Base-by-base conservation (phyloP, 2,888 invertebrate genomes). In the Metacarcinus magister region DNA sequence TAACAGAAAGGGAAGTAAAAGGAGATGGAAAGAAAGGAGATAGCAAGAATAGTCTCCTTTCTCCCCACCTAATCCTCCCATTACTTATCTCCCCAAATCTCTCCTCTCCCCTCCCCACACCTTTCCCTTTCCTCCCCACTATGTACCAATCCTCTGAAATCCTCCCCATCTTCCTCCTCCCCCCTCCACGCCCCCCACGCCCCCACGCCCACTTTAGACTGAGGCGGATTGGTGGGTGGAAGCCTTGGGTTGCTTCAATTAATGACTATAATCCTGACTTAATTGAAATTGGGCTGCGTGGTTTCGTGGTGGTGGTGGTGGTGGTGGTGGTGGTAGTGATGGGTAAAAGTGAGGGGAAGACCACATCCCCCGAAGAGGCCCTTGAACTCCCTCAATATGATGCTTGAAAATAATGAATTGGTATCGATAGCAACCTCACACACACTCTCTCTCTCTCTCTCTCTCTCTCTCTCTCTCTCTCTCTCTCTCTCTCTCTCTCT, bases 401-500 rank as follows among this genome's bases (percentile, higher is more conserved):
- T 82, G 7, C 82, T 28, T 0, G 28, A 28, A 82, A 32, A 82
- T 82, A 82, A 28, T 28, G 28, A 82, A 82, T 32, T 82, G 82
- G 32, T 13, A 7, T 23, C 8, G 2, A 19, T 82, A 32, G 13
- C 8, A 13, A 82, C 19, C 1, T 7, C 8, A 54, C 8, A 54
- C 13, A 54, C 32, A 32, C 32, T 75, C 75, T 75, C 75, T 75
- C 75, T 75, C 75, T 75, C 75, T 75, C 75, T 75, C 75, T 75
- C 75, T 75, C 75, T 75, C 75, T 75, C 75, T 75, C 75, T 75
- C 75, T 75, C 75, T 75, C 75, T 75, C 75, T 75, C 75, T 75
- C 75, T 32, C 32, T 32, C 32, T 32, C 82, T 67, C 67, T 67
- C 67, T 67, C 67, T 67, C 67, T 67, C 67, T 67, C 67, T 67